Evolutionary conservation across 2,797 vertebrate genomes (phyloP).

Genomic region (Sus cebifrons): DNA sequence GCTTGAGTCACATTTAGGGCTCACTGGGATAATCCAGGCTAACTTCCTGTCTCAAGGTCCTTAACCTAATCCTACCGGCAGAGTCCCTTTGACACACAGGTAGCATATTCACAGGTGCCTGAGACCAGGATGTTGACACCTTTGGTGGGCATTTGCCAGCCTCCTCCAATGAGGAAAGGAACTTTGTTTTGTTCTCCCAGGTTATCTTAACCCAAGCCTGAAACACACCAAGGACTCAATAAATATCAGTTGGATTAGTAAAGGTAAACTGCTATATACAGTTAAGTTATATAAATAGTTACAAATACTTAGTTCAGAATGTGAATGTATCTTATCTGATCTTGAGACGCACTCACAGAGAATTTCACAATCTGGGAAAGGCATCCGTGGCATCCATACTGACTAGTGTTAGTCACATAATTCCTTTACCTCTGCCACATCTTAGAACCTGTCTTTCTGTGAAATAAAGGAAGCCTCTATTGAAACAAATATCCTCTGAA

Average conservation of each 20-base stretch:
- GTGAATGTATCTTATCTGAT: neutral
- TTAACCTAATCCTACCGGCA: neutral
- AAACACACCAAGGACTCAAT: neutral
- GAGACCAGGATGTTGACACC: neutral
- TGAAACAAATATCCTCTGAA: conserved; percentile 69
- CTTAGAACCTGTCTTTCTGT: conserved; percentile 59
- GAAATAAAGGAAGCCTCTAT: conserved; percentile 73
- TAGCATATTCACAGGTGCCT: neutral
- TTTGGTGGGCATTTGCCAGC: neutral
- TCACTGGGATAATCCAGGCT: neutral
- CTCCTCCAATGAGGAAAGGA: neutral
- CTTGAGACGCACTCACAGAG: neutral
- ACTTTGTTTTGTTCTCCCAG: neutral
- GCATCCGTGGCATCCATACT: conserved; percentile 13
- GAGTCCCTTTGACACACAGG: neutral
- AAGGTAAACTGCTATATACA: neutral
- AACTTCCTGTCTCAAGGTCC: neutral
- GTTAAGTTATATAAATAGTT: neutral
- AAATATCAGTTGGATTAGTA: neutral
- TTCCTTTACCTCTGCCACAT: conserved; percentile 63
- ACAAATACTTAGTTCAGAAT: neutral
- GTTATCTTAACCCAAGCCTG: neutral
- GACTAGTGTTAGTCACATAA: conserved; percentile 26
- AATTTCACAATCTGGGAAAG: neutral
- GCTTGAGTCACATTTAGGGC: neutral